Base-by-base conservation (phyloP, 2,888 invertebrate species). In the Stratiomys singularior region DNA sequence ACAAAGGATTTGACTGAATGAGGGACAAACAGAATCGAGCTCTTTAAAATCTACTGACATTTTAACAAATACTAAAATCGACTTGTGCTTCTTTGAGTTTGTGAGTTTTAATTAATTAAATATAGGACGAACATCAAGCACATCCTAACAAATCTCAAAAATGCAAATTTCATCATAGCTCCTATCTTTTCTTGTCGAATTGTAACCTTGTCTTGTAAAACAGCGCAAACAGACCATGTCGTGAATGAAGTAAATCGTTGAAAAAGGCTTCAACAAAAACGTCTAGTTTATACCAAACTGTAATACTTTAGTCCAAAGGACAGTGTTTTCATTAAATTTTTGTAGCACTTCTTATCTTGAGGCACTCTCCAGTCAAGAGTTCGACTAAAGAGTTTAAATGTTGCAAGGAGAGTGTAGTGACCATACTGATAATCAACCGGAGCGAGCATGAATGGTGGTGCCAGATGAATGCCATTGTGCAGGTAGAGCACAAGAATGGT, bases 301-400 rank as follows among this genome's bases (percentile, higher is more conserved):
- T 37, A n/a, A n/a, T n/a, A n/a, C 25, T 66, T n/a, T 30, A 66
- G 66, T 18, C 66, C 21, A 28, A 28, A 30, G 66, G 66, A 66
- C 66, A 66, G 21, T 9, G 37, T 37, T 66, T 66, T 30, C 66
- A 28, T 66, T 30, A 30, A 66, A 28, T 30, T 66, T 66, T 66
- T 63, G 15, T 23, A 63, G 27, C 63, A 9, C 23, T 27, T 25
- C 63, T 63, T 63, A 63, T 63, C 63, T 63, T 15, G 13, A 27
- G 23, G 63, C 63, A 23, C 63, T 63, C 63, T n/a, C n/a, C 37
- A 37, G 23, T 63, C 23, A 23, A 23, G 15, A n/a, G 52, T 3
- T 5, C 27, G 25, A 23, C 63, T 63, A 63, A 63, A 63, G 25
- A 63, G 63, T 63, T 63, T 15, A 63, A 63, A 63, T 11, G 63